Percentiles rank a stretch among this genome's conserved stretches.
Conservation (phyloP, 2,797 vertebrate species). For the Pipistrellus pipistrellus region DNA sequence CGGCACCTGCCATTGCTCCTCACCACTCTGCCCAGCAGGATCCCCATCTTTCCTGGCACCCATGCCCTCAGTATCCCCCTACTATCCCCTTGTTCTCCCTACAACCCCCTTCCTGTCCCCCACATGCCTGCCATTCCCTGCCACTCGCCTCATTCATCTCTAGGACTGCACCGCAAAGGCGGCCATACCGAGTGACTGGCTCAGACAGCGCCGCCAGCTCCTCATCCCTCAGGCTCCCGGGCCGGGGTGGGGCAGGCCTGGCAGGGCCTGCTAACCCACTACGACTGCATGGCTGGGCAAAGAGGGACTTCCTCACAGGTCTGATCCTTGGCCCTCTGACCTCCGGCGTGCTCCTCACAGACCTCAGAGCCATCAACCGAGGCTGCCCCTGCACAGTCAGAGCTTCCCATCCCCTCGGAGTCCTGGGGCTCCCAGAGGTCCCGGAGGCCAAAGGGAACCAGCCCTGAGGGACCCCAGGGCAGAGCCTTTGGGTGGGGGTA, state of each 20-base stretch:
- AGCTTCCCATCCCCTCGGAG: too few species aligned
- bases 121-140: background rate
- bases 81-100: background rate
- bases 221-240: too few species aligned
- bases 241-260: background rate
- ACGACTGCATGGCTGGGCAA: background rate
- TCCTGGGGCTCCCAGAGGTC: background rate
- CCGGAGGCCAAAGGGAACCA: background rate
- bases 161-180: fast-evolving
- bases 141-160: background rate
- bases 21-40: background rate
- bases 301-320: background rate
- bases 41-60: background rate
- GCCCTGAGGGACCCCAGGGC: background rate
- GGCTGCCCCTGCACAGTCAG: too few species aligned
- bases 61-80: background rate
- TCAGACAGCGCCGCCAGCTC: background rate
- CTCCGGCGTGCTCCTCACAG: background rate
- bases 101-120: fast-evolving
- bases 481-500: background rate
- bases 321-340: background rate
- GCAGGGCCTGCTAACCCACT: background rate
- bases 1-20: background rate
- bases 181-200: background rate
- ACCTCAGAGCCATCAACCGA: background rate